Base-by-base conservation (phyloP, 2,888 invertebrate genomes). In the Mesorhabditis belari region DNA sequence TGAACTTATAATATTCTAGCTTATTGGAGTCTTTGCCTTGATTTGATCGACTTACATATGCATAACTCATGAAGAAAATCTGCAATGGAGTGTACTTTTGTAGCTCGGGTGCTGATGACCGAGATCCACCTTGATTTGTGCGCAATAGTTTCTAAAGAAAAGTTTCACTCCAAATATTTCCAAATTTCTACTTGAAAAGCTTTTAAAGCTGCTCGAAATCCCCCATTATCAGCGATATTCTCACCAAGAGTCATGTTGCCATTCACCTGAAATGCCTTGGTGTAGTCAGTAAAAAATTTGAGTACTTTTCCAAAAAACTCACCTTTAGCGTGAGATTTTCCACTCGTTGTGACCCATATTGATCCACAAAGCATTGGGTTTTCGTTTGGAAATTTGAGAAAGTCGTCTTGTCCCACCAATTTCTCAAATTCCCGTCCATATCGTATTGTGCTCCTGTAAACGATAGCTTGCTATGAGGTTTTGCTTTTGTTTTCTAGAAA, bases 161-260 rank as follows among this genome's bases (percentile, higher is more conserved):
- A n/a, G 44, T 17, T 35, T 35, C n/a, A 35, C 12, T 17, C n/a
- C 12, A 35, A 35, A 17, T n/a, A 9, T 35, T n/a, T 54, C 12
- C 25, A 54, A 25, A 54, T 24, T 25, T 24, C 12, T 25, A 62
- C 62, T 25, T 25, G n/a, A 26, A 62, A 24, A 5, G 44, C 44
- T 35, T 17, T 9, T 9, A 35, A 35, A 35, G 57, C 56, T 1
- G 27, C 27, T 35, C 59, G 26, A 58, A 62, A 58, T n/a, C 62
- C 62, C 1, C 62, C 62, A 55, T 62, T 62, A 35, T 62, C 62
- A 3, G 62, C 62, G 5, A 62, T 62, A 50, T 62, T 62, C 56
- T 62, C 62, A 4, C 59, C 62, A 5, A 52, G 19, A 0, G 62
- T 62, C 21, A 51, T 19, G 9, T n/a, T 21, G 19, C 62, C 62